phyloP scores from a whole-genome alignment of 2,888 invertebrate genomes.

The Oligia strigilis region DNA sequence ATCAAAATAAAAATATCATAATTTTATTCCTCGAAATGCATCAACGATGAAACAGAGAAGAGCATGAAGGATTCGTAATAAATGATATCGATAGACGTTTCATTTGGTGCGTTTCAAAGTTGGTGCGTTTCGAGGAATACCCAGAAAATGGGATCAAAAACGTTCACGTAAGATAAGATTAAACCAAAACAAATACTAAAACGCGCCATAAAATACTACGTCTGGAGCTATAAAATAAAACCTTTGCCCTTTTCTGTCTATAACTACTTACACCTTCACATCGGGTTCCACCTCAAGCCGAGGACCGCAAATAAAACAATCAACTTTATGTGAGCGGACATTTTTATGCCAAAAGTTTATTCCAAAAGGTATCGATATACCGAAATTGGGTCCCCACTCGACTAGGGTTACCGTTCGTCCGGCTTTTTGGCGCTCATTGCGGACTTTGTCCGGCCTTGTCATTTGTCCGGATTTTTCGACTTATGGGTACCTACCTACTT shows the following conservation, averaged over 20 bases:
- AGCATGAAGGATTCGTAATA: too few species aligned
- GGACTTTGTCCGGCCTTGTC: neutral
- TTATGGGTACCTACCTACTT: neutral
- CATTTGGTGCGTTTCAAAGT: too few species aligned
- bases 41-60: too few species aligned
- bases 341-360: conserved; percentile 41
- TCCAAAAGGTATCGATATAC: conserved; percentile 18
- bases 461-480: neutral
- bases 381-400: conserved; percentile 5
- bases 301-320: conserved; percentile 34
- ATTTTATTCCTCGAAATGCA: too few species aligned
- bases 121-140: too few species aligned
- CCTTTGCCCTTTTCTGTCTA: neutral
- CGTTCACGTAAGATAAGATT: too few species aligned
- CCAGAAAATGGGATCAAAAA: too few species aligned
- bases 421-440: neutral
- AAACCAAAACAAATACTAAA: conserved; percentile 16
- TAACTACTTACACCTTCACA: neutral
- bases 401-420: neutral
- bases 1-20: too few species aligned
- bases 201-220: conserved; percentile 8
- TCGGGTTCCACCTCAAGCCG: conserved; percentile 10
- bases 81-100: too few species aligned
- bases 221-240: conserved; percentile 25
- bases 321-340: conserved; percentile 18